These are phyloP conservation scores for Crocuta crocuta DNA, from an alignment of 2,113 vertebrate species.

Conservation along the genomic window DNA sequence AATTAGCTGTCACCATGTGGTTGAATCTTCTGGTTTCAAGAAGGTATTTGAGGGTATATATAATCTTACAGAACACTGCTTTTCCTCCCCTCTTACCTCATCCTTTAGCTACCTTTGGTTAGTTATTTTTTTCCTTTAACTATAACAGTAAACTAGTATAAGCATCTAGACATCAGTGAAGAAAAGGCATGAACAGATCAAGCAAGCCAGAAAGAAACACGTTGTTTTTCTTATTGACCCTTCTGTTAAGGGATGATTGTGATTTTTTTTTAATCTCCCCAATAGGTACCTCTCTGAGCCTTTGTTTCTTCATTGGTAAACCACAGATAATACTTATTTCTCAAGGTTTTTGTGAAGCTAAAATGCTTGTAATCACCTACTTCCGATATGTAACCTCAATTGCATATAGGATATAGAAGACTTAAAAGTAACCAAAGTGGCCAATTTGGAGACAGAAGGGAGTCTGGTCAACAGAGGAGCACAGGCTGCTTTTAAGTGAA, in stretches of 20 bases:
- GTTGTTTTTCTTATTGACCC: background rate
- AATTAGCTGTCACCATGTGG: background rate
- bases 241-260: background rate
- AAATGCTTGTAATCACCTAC: background rate
- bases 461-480: background rate
- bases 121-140: background rate
- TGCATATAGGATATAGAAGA: background rate
- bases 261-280: background rate
- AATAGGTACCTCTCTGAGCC: background rate
- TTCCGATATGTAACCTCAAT: background rate
- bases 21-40: background rate
- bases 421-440: background rate
- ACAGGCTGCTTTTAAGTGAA: background rate
- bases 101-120: background rate
- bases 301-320: background rate
- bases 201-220: background rate
- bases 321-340: background rate
- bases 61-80: background rate
- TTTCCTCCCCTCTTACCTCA: background rate
- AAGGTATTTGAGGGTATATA: background rate
- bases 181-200: background rate
- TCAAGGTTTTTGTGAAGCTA: background rate
- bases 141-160: background rate
- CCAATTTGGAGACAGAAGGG: background rate
- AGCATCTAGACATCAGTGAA: background rate